phyloP scores from a whole-genome alignment of 2,113 vertebrate species.

The Oplegnathus fasciatus region DNA sequence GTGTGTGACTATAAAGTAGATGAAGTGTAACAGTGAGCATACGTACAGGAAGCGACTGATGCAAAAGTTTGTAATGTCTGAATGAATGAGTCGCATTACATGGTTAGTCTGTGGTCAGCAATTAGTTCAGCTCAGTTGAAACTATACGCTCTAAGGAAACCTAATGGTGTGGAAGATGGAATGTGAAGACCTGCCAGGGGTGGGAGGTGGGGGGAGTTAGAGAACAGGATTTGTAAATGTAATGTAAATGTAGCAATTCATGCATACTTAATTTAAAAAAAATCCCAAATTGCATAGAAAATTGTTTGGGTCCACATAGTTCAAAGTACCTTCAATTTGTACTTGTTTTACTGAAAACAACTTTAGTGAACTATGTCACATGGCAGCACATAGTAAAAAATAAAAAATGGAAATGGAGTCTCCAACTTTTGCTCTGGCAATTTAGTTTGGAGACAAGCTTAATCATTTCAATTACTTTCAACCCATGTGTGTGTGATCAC shows the following conservation, averaged over 20 bases:
- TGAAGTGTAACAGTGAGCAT: conserved; percentile 8
- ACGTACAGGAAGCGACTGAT: conserved; percentile 5
- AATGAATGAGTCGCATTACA: conserved; percentile 17
- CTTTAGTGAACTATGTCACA: not conserved
- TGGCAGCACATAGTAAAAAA: not conserved
- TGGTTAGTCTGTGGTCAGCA: conserved; percentile 21
- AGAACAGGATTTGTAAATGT: not conserved
- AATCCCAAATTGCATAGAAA: not conserved
- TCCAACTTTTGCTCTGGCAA: not conserved
- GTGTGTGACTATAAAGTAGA: not conserved
- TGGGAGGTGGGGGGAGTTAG: not conserved
- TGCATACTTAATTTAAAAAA: not conserved
- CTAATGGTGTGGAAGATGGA: conserved; percentile 41
- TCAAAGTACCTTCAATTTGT: not conserved
- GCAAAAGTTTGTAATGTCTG: not conserved
- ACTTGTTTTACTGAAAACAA: not conserved
- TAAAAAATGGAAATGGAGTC: not conserved
- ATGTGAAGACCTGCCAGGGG: not conserved
- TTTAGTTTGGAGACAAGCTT: not conserved
- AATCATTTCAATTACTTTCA: conserved; percentile 12
- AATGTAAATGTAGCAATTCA: conserved; percentile 3
- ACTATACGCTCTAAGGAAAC: conserved; percentile 5
- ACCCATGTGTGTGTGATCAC: not conserved
- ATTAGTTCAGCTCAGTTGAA: conserved; percentile 39
- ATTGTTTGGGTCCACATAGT: not conserved